Evolutionary conservation across 1,140 invertebrate species (phyloP), one percentile per base, ranked within the genome.

Genomic region (Cydia pomonella): DNA sequence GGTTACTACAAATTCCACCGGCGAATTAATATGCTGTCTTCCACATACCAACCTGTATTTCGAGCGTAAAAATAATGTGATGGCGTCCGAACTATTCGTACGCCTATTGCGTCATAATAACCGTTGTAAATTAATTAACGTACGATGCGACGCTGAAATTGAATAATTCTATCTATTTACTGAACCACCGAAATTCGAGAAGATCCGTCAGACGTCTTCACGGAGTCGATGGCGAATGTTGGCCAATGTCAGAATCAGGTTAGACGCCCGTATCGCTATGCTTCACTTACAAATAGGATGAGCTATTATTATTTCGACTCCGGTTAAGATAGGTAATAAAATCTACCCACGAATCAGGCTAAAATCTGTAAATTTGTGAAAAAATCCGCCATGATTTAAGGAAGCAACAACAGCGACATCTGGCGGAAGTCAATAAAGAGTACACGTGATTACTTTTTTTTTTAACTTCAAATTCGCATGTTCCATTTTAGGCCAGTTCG

Each of bases 371-470:
- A 86, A 79, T 76, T 84, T 85, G 77, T 86, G 82, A 87, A 88
- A 80, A 88, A 89, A 90, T 92, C 87, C 90, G 90, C 91, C 89
- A 93, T 93, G 87, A 92, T 87, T 90, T 91, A 84, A 80, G 75
- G 76, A 83, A 87, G 81, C 84, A 81, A 80, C 79, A 80, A 77
- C 82, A 82, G 86, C 87, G 91, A 91, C 91, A 92, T 92, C 91
- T 91, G 87, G 85, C 83, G 89, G 77, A 75, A 44, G 59, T 79
- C 25, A 73, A 25, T 69, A 76, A 80, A 84, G 75, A 74, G 79
- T 80, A 92, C 91, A 91, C 89, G 91, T 92, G 91, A 92, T 89
- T 84, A 80, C 75, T 78, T 79, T 87, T 89, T 78, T 90, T 86
- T 86, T 87, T 38, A 76, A 82, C 81, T 90, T 88, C 77, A 83